phyloP scores from a whole-genome alignment of 2,888 invertebrate genomes.

The Cetonia aurata region DNA sequence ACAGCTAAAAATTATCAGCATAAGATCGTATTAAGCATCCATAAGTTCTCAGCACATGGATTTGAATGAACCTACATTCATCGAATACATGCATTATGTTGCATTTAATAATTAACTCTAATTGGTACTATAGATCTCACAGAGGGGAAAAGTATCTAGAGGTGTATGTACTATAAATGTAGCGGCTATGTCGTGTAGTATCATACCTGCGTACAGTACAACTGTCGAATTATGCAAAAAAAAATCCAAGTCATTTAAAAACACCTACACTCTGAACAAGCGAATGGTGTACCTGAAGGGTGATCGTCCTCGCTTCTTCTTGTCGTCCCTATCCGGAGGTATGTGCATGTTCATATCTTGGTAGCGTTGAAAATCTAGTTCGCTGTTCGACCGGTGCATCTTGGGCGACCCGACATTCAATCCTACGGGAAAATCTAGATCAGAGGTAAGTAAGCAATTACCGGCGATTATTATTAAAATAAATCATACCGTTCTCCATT shows the following conservation, averaged over 20 bases:
- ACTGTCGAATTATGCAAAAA: conserved; percentile 51
- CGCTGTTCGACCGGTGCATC: conserved; percentile 82
- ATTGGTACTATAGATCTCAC: too few relatives aligned
- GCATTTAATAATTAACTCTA: too few relatives aligned
- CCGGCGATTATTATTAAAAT: too few relatives aligned
- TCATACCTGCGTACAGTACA: conserved; percentile 52
- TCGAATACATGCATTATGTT: too few relatives aligned
- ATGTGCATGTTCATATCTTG: conserved; percentile 68
- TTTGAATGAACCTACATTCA: too few relatives aligned
- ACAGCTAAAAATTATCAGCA: too few relatives aligned
- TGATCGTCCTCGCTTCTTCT: conserved; percentile 87
- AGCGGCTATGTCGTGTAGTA: conserved; percentile 35
- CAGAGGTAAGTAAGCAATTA: background rate
- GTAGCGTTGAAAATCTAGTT: conserved; percentile 81
- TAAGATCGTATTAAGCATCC: too few relatives aligned
- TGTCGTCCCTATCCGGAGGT: conserved; percentile 63
- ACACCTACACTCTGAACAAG: conserved; percentile 36
- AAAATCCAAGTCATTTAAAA: conserved; percentile 44
- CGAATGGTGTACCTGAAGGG: conserved; percentile 80
- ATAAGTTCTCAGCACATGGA: too few relatives aligned
- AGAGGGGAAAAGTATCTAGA: conserved; percentile 27
- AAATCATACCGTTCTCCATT: conserved; percentile 49
- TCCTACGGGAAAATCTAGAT: conserved; percentile 29
- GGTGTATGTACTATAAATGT: conserved; percentile 12
- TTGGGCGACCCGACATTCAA: conserved; percentile 44